Evolutionary conservation across 2,797 vertebrate species (phyloP).

Genomic region (Chelon auratus): DNA sequence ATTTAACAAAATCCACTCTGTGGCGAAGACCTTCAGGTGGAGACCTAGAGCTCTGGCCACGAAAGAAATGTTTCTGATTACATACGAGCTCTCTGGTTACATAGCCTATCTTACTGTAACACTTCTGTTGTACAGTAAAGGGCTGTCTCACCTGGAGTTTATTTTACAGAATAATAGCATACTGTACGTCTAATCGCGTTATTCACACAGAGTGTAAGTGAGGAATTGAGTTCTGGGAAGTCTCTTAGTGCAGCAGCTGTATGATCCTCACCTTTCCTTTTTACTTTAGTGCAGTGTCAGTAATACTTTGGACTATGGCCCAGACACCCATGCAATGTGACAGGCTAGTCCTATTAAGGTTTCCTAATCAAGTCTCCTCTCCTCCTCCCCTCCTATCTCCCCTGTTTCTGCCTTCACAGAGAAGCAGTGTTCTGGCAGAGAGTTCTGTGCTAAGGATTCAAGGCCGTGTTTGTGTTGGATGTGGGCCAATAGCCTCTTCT

Average conservation of each 20-base stretch:
- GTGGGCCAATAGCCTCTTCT: slow-evolving; percentile 68
- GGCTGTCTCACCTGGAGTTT: slow-evolving; percentile 47
- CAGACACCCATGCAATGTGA: slow-evolving; percentile 75
- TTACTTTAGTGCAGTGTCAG: slow-evolving; percentile 76
- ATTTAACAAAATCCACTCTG: slow-evolving; percentile 16
- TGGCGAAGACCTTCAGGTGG: slow-evolving; percentile 2
- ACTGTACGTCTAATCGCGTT: slow-evolving; percentile 46
- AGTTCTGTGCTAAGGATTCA: slow-evolving; percentile 76
- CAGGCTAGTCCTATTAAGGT: slow-evolving; percentile 78
- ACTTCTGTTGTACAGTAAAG: slow-evolving; percentile 28
- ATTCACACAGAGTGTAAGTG: slow-evolving; percentile 41
- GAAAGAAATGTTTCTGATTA: slow-evolving; percentile 21
- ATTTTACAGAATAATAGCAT: slow-evolving; percentile 52
- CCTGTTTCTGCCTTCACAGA: slow-evolving; percentile 68
- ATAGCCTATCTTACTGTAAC: slow-evolving; percentile 1
- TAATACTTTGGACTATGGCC: slow-evolving; percentile 76
- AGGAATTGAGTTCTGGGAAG: slow-evolving; percentile 62
- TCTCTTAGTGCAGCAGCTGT: slow-evolving; percentile 58
- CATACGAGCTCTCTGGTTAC: slow-evolving; percentile 24
- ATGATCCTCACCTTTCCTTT: slow-evolving; percentile 72
- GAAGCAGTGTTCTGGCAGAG: slow-evolving; percentile 71
- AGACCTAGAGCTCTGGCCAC: slow-evolving; percentile 7
- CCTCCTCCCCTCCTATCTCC: slow-evolving; percentile 54
- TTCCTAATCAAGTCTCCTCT: slow-evolving; percentile 79
- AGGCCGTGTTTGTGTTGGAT: slow-evolving; percentile 77